Percentiles rank a stretch among this genome's conserved stretches.
Evolutionary conservation across 2,113 vertebrate genomes (phyloP).

Genomic region (Ceyx margarethae): DNA sequence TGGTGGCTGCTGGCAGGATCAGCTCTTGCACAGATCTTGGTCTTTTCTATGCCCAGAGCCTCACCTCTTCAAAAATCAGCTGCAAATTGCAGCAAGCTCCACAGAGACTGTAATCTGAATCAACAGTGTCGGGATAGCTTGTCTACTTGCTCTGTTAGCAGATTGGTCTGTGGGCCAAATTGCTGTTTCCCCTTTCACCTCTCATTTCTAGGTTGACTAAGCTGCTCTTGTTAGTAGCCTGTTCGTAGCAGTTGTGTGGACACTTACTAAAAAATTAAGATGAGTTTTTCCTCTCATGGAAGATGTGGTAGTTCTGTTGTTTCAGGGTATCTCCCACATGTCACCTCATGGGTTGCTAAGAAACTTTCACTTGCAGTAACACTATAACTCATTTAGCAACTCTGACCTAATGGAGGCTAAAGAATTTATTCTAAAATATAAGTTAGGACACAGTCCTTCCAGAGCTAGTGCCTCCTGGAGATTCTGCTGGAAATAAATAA

Average conservation of each 20-base stretch:
- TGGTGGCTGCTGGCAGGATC: constrained; percentile 12
- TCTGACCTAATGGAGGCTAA: not conserved
- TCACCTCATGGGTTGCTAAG: not conserved
- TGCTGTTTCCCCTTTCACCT: not conserved
- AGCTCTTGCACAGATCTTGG: not conserved
- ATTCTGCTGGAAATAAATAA: constrained; percentile 33
- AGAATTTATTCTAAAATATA: not conserved
- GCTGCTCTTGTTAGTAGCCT: not conserved
- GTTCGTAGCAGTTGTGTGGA: not conserved
- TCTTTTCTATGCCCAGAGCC: not conserved
- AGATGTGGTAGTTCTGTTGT: not conserved
- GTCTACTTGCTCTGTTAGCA: rapidly evolving
- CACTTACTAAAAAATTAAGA: not conserved
- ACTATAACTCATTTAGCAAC: not conserved
- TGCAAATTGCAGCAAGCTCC: not conserved
- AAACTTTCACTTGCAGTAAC: not conserved
- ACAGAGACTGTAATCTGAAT: rapidly evolving
- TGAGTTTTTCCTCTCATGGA: not conserved
- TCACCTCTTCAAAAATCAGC: not conserved
- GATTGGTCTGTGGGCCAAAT: rapidly evolving
- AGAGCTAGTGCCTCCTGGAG: constrained; percentile 30
- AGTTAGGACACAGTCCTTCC: not conserved
- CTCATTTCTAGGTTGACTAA: not conserved
- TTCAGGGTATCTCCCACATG: not conserved
- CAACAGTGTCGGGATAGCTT: rapidly evolving